Percentiles rank a stretch among this genome's conserved stretches.
These are phyloP conservation scores for Brachionus asplanchnoidis DNA, from an alignment of 1,140 invertebrate species.

Conservation along the genomic window DNA sequence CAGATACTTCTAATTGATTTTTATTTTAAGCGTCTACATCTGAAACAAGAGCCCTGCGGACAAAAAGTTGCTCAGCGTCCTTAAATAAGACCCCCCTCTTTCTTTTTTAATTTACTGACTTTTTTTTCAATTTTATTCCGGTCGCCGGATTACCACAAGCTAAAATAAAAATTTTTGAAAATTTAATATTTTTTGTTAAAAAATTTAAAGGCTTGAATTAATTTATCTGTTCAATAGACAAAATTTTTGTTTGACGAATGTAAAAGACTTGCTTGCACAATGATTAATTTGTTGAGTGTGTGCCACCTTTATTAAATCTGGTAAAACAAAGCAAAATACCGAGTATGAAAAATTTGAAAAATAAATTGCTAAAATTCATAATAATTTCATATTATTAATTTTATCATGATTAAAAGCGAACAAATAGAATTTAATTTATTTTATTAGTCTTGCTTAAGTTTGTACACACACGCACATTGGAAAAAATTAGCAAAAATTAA, in stretches of 20 bases:
- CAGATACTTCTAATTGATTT: background rate
- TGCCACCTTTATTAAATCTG: background rate
- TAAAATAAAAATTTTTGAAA: background rate
- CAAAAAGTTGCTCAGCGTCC: background rate
- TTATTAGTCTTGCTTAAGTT: background rate
- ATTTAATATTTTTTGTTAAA: background rate
- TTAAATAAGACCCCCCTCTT: background rate
- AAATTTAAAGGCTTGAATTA: no score
- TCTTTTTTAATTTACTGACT: background rate
- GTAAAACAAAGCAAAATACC: background rate
- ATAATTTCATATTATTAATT: slow-evolving; percentile 21
- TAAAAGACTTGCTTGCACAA: background rate
- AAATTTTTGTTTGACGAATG: background rate
- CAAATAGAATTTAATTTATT: background rate
- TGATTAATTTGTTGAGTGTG: background rate
- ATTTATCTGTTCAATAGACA: background rate
- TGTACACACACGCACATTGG: background rate
- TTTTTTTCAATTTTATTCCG: background rate
- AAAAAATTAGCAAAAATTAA: background rate
- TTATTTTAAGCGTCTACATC: background rate
- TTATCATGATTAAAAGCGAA: background rate
- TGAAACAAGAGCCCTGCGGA: background rate
- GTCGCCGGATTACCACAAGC: background rate
- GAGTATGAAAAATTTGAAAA: background rate
- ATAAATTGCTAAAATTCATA: background rate